These are phyloP conservation scores for Brachyopa scutellaris DNA, from an alignment of 2,888 invertebrate genomes.

Conservation along the genomic window DNA sequence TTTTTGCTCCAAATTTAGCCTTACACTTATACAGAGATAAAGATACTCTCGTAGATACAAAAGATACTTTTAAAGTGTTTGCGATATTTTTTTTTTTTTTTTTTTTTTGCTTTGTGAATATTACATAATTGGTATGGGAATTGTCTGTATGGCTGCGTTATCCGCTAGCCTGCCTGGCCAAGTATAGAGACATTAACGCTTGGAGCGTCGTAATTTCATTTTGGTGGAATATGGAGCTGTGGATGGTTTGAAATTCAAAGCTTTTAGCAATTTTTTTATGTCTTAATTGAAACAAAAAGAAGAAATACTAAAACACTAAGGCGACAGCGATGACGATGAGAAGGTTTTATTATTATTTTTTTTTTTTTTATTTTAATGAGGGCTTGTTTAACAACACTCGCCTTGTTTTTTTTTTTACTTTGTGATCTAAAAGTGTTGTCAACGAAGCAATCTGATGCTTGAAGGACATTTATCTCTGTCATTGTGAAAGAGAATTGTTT, in stretches of 20 bases:
- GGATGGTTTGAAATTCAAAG: slow-evolving; percentile 41
- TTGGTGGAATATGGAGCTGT: slow-evolving; percentile 13
- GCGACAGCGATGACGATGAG: not conserved
- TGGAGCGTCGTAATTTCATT: slow-evolving; percentile 25
- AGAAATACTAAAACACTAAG: not conserved
- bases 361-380: slow-evolving; percentile 38
- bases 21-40: slow-evolving; percentile 51
- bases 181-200: slow-evolving; percentile 41
- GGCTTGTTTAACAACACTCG: slow-evolving; percentile 26
- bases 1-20: slow-evolving; percentile 65
- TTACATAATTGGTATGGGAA: slow-evolving; percentile 71
- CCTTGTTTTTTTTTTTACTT: slow-evolving; percentile 8
- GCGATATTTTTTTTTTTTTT: slow-evolving; percentile 21
- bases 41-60: slow-evolving; percentile 21
- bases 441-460: slow-evolving; percentile 51
- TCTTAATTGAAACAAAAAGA: slow-evolving; percentile 23
- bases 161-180: slow-evolving; percentile 1
- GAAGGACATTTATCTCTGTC: slow-evolving; percentile 56
- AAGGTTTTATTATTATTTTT: not conserved
- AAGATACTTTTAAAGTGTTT: slow-evolving; percentile 43
- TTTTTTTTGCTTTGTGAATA: slow-evolving; percentile 18
- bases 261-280: slow-evolving; percentile 38
- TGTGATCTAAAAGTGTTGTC: slow-evolving; percentile 3
- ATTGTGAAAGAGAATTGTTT: slow-evolving; percentile 23
- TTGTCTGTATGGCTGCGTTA: slow-evolving; percentile 40